phyloP scores from a whole-genome alignment of 2,888 invertebrate genomes.

The Teleogryllus oceanicus region DNA sequence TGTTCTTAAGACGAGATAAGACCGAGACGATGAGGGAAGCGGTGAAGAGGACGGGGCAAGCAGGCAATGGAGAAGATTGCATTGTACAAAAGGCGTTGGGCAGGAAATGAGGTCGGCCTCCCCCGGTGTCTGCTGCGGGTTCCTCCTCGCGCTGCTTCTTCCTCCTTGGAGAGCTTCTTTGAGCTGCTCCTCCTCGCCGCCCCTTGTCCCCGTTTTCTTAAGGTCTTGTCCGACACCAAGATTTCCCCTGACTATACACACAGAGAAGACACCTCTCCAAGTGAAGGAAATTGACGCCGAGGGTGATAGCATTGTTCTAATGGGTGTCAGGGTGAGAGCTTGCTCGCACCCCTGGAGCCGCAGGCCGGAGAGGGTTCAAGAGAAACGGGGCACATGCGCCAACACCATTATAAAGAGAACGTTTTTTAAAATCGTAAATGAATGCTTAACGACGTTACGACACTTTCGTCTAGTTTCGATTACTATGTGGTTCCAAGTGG shows the following conservation, averaged over 20 bases:
- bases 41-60: not conserved
- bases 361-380: too few species aligned
- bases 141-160: not conserved
- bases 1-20: conserved; percentile 35
- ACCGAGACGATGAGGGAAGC: conserved; percentile 12
- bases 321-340: conserved; percentile 19
- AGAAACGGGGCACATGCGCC: too few species aligned
- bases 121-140: not conserved
- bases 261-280: conserved; percentile 20
- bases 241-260: conserved; percentile 1
- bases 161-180: conserved; percentile 7
- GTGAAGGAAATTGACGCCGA: conserved; percentile 23
- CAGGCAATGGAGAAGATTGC: conserved; percentile 32
- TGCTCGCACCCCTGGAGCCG: not conserved
- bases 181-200: not conserved
- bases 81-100: conserved; percentile 34
- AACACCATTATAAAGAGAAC: too few species aligned
- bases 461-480: too few species aligned
- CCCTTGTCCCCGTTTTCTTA: conserved; percentile 23
- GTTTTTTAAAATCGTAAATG: too few species aligned
- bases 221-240: conserved; percentile 26
- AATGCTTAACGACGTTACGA: too few species aligned
- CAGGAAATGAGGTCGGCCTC: conserved; percentile 34
- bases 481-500: too few species aligned
- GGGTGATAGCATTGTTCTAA: conserved; percentile 20